Evolutionary conservation across 1,140 invertebrate species (phyloP), one percentile per base, ranked within the genome.

Genomic region (Pseudomyrmex sp.): DNA sequence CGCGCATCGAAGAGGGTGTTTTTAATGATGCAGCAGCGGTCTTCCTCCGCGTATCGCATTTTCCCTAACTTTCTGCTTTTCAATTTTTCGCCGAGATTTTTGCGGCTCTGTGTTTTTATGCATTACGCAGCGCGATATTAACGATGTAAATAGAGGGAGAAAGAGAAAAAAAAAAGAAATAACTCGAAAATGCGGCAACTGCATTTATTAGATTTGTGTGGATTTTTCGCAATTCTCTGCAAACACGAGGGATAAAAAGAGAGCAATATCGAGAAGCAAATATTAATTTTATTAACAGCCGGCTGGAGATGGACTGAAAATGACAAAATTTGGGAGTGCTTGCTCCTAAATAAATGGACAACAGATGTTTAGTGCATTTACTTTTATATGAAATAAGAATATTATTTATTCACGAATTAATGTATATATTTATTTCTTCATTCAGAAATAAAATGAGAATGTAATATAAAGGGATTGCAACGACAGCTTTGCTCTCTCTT

Each of bases 11-110:
- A 44, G 66, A 59, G 66, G 44, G 23, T 61, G 54, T 72, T 80
- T 80, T 80, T 80, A 80, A 80, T 80, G 44, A 80, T 80, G 66
- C 46, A 59, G 44, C 76, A 50, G 56, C 44, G 54, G 54, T 12
- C 23, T 50, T 80, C 12, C 15, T 12, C 50, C 72, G 35, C 56
- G n/a, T 70, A 68, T 59, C 52, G 66, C 46, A 72, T 79, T 59
- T 75, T 48, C 7, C 15, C 52, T 59, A 79, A 80, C 54, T 72
- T 72, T 80, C 23, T 18, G 44, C n/a, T 70, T 80, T 50, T 72
- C 66, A 80, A 59, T 80, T 70, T 80, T 50, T 59, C 52, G 18
- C 66, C 44, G n/a, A 15, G 44, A 80, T 72, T 80, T 80, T 80
- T 72, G 76, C 66, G 65, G 35, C 44, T 48, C 18, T 69, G 54